These are phyloP conservation scores for Echeneis naucrates DNA, from an alignment of 2,797 vertebrate genomes.

Conservation along the genomic window DNA sequence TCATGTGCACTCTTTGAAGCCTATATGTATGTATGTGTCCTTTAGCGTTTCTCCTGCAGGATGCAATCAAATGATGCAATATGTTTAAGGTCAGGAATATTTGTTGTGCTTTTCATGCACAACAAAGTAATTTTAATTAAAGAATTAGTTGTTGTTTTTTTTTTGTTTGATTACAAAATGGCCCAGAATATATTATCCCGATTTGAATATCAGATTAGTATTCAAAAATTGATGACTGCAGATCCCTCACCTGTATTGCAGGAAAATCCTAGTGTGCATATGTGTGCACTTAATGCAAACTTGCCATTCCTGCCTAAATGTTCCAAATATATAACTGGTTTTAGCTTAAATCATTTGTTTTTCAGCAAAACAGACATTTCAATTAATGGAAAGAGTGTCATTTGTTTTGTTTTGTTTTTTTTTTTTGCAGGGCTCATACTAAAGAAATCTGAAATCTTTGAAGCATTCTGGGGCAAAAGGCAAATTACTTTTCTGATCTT, in stretches of 20 bases:
- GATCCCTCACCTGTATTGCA: neutral
- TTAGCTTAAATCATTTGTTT: constrained; percentile 4
- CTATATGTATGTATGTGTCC: neutral
- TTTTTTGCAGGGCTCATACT: neutral
- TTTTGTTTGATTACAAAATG: neutral
- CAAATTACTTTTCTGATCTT: constrained; percentile 1
- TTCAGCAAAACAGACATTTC: neutral
- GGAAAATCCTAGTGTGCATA: neutral
- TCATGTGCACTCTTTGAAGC: constrained; percentile 22
- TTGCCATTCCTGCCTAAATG: neutral
- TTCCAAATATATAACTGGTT: constrained; percentile 2
- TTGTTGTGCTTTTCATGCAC: neutral
- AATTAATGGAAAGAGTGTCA: neutral
- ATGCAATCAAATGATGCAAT: neutral
- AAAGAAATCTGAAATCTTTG: constrained; percentile 15
- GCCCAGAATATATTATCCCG: neutral
- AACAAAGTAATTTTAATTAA: neutral
- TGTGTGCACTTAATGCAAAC: neutral
- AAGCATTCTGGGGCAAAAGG: neutral
- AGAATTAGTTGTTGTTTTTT: neutral
- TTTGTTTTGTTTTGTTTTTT: neutral
- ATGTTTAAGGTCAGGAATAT: neutral
- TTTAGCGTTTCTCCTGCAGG: neutral
- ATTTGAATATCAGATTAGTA: neutral
- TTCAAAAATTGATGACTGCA: neutral